A percentile compares a stretch with the other conserved stretches of the same genome.
These are phyloP conservation scores for Trisateles emortualis DNA, from an alignment of 2,888 invertebrate species.

Conservation along the genomic window DNA sequence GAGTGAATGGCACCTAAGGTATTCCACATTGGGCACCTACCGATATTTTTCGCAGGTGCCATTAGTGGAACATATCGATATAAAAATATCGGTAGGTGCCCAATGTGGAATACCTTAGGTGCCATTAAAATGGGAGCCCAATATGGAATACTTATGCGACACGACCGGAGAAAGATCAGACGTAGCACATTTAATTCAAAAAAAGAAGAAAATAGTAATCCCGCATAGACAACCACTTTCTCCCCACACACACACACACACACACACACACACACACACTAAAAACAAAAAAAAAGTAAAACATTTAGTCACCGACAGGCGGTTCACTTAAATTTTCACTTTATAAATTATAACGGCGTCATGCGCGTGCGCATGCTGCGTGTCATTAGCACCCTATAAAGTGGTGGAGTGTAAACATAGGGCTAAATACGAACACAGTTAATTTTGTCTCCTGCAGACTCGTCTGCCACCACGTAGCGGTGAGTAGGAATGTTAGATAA, in stretches of 20 bases:
- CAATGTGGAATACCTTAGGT: no score
- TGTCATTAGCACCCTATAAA: slow-evolving; percentile 73
- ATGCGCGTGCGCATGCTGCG: slow-evolving; percentile 50
- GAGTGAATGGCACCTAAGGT: no score
- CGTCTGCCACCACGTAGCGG: not conserved
- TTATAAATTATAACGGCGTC: slow-evolving; percentile 41
- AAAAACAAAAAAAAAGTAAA: slow-evolving; percentile 1
- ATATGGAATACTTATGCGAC: no score
- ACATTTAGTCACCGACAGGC: slow-evolving; percentile 8
- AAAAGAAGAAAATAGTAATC: no score
- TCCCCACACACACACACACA: not conserved
- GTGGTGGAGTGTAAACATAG: slow-evolving; percentile 57
- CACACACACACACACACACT: not conserved
- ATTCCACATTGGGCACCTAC: no score
- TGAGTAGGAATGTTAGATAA: slow-evolving; percentile 5
- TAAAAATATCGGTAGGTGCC: no score
- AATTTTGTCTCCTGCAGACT: slow-evolving; percentile 40
- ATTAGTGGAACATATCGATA: no score
- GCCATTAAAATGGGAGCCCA: no score
- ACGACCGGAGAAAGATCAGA: no score
- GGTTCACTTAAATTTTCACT: slow-evolving; percentile 40
- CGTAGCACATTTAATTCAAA: no score
- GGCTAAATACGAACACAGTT: slow-evolving; percentile 51
- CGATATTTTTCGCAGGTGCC: no score
- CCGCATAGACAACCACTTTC: not conserved